Evolutionary conservation across 2,888 invertebrate species (phyloP).

Genomic region (Nasonovia ribisnigri): DNA sequence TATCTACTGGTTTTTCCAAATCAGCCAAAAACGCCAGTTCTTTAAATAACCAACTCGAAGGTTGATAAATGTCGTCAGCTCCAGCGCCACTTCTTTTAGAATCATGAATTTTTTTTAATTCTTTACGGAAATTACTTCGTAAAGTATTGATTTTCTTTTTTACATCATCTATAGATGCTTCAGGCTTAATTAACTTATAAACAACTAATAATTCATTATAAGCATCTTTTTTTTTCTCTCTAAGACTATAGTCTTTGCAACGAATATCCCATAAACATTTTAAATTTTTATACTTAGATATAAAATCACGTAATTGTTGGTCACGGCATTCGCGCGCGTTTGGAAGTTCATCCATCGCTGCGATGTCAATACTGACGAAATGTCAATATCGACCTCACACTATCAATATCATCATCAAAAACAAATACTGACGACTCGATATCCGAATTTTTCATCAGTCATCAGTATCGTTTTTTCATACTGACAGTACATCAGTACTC

Average conservation of each 20-base stretch:
- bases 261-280: too few species aligned
- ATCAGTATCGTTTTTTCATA: conserved; percentile 26
- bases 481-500: conserved; percentile 50
- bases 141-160: conserved; percentile 7
- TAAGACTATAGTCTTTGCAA: too few species aligned
- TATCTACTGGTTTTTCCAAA: conserved; percentile 32
- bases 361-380: neutral
- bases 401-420: neutral
- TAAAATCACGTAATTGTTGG: too few species aligned
- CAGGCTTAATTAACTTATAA: too few species aligned
- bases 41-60: neutral
- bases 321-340: neutral
- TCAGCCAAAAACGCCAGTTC: conserved; percentile 6
- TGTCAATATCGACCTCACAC: neutral
- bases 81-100: conserved; percentile 12
- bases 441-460: conserved; percentile 1
- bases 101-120: neutral
- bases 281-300: too few species aligned
- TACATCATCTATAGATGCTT: neutral
- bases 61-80: neutral
- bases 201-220: too few species aligned
- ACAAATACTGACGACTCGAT: neutral
- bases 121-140: conserved; percentile 24
- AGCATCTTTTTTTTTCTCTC: too few species aligned
- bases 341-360: conserved; percentile 19